Conservation (phyloP, 92 coral and sea anemone species). For the Palythoa caribaeorum region DNA sequence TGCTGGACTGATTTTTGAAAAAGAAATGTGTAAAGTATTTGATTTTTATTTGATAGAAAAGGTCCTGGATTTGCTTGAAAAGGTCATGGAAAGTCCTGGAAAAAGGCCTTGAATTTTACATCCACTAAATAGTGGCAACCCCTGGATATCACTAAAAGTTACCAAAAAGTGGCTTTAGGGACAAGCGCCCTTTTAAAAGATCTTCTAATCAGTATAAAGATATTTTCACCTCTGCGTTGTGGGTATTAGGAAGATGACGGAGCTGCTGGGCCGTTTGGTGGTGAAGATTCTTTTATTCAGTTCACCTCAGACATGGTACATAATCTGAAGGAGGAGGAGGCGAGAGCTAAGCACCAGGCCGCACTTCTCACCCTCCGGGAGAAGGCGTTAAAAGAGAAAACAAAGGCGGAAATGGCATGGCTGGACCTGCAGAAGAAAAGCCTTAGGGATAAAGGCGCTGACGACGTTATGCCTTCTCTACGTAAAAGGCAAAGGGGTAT, state of each 20-base stretch:
- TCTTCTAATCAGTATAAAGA: background rate
- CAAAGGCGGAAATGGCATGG: constrained; percentile 99
- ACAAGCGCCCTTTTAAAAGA: background rate
- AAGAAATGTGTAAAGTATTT: too few species aligned
- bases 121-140: too few species aligned
- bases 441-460: constrained; percentile 93
- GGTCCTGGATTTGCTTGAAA: too few species aligned
- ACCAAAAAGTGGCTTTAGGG: background rate
- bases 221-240: background rate
- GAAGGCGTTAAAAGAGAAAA: constrained; percentile 97
- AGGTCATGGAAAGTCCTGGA: too few species aligned
- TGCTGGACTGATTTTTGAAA: too few species aligned
- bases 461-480: constrained; percentile 98
- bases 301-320: constrained; percentile 97
- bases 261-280: constrained; percentile 80
- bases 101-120: too few species aligned
- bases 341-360: constrained; percentile 92
- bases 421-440: constrained; percentile 92
- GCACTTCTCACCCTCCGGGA: constrained; percentile 96
- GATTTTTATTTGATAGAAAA: too few species aligned
- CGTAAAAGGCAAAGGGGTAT: constrained; percentile 95
- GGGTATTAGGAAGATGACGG: constrained; percentile 43
- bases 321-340: constrained; percentile 94
- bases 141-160: too few species aligned
- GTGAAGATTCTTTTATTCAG: constrained; percentile 95